A percentile compares a stretch with the other conserved stretches of the same genome.
These are phyloP conservation scores for Eledona agricola DNA, from an alignment of 2,888 invertebrate genomes.

Conservation along the genomic window DNA sequence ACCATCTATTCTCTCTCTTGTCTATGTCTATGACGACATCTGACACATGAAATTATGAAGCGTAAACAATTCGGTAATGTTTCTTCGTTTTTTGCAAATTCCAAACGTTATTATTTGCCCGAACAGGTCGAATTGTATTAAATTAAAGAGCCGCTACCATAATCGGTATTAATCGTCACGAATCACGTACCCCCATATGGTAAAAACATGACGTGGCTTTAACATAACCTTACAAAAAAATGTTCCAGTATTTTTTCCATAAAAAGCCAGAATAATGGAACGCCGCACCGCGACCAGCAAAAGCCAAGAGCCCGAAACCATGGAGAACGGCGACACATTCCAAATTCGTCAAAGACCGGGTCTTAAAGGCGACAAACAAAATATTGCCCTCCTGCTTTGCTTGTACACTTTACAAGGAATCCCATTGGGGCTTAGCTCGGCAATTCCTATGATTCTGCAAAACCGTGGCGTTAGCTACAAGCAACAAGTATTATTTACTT, in stretches of 20 bases:
- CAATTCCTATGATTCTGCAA: slow-evolving; percentile 95
- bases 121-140: no score
- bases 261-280: slow-evolving; percentile 42
- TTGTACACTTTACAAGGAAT: slow-evolving; percentile 95
- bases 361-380: slow-evolving; percentile 77
- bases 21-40: no score
- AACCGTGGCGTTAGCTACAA: slow-evolving; percentile 92
- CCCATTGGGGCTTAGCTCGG: slow-evolving; percentile 92
- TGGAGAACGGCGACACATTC: slow-evolving; percentile 54
- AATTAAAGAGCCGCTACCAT: no score
- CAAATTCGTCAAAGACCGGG: slow-evolving; percentile 40
- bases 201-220: slow-evolving; percentile 38
- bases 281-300: slow-evolving; percentile 39
- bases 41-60: no score
- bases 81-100: no score
- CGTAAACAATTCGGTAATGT: no score
- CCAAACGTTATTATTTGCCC: no score
- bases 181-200: slow-evolving; percentile 16
- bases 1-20: no score
- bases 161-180: no score
- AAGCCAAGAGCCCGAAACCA: slow-evolving; percentile 32
- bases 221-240: slow-evolving; percentile 33
- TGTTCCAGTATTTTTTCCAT: not conserved
- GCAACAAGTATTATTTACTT: slow-evolving; percentile 74
- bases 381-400: slow-evolving; percentile 88